phyloP scores from a whole-genome alignment of 2,888 invertebrate species.

The Oligia strigilis region DNA sequence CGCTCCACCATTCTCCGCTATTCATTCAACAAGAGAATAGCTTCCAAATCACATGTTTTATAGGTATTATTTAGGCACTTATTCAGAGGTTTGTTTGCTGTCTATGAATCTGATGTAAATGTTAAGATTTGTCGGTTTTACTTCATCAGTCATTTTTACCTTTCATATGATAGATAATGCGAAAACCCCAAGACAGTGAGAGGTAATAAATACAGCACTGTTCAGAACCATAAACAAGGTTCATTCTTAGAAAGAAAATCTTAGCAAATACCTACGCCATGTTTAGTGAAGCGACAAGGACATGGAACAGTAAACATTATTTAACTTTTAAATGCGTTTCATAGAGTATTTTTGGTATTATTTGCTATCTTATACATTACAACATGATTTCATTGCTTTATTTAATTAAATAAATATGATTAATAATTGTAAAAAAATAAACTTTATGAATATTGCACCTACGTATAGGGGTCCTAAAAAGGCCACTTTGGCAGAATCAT shows the following conservation, averaged over 20 bases:
- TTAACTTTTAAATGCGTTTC: neutral
- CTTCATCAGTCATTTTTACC: constrained; percentile 42
- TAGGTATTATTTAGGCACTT: too few relatives aligned
- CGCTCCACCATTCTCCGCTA: neutral
- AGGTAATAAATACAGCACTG: constrained; percentile 21
- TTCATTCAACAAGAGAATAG: neutral
- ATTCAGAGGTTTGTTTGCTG: too few relatives aligned
- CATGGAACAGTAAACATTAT: constrained; percentile 2
- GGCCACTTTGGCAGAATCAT: too few relatives aligned
- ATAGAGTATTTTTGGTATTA: neutral
- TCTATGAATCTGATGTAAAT: neutral
- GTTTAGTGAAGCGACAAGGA: neutral
- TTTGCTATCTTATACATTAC: neutral
- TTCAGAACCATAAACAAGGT: constrained; percentile 17
- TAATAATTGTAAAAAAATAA: neutral
- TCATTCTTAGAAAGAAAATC: neutral
- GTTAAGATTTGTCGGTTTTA: neutral
- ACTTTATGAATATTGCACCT: neutral
- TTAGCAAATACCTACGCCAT: constrained; percentile 20
- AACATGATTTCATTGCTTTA: neutral
- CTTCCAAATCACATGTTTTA: neutral
- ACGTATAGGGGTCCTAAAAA: neutral
- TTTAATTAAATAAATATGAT: neutral
- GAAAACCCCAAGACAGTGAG: constrained; percentile 9
- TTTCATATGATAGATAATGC: constrained; percentile 48